Evolutionary conservation across 2,797 vertebrate genomes (phyloP).

Genomic region (Manis javanica): DNA sequence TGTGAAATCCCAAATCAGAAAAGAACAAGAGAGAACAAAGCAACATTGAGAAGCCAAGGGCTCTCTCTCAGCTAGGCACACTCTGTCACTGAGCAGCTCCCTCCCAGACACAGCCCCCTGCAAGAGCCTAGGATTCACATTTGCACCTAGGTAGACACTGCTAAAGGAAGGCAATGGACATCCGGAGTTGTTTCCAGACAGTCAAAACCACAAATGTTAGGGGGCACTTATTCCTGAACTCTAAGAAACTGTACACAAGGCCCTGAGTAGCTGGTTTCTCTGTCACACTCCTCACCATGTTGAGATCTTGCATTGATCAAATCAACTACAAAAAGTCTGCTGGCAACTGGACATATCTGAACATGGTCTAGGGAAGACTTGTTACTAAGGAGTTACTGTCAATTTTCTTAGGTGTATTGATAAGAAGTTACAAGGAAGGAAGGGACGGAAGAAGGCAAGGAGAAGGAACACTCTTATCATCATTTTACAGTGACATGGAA

Average conservation of each 20-base stretch:
- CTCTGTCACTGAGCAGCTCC: background rate
- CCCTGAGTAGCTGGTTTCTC: background rate
- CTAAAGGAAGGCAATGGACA: slow-evolving; percentile 1
- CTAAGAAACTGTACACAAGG: slow-evolving; percentile 23
- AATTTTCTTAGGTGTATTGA: slow-evolving; percentile 27
- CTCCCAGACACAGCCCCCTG: background rate
- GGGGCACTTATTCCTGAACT: background rate
- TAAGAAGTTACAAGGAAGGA: background rate
- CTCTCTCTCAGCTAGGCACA: background rate
- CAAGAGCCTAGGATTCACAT: background rate
- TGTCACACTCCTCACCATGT: background rate
- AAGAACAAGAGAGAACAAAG: background rate
- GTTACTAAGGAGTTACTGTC: background rate
- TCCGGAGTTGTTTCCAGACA: slow-evolving; percentile 53
- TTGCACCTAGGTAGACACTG: background rate
- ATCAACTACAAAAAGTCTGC: background rate
- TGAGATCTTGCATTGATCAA: background rate
- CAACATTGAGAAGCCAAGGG: background rate
- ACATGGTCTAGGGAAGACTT: background rate
- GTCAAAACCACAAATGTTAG: slow-evolving; percentile 61
- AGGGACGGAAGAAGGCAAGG: background rate
- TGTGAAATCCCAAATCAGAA: slow-evolving; percentile 1
- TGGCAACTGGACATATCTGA: background rate
- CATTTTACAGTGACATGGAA: background rate
- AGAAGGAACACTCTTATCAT: background rate